Evolutionary conservation across 2,113 vertebrate species (phyloP), one percentile per base, ranked within the genome.

Genomic region (Spea multiplicata): DNA sequence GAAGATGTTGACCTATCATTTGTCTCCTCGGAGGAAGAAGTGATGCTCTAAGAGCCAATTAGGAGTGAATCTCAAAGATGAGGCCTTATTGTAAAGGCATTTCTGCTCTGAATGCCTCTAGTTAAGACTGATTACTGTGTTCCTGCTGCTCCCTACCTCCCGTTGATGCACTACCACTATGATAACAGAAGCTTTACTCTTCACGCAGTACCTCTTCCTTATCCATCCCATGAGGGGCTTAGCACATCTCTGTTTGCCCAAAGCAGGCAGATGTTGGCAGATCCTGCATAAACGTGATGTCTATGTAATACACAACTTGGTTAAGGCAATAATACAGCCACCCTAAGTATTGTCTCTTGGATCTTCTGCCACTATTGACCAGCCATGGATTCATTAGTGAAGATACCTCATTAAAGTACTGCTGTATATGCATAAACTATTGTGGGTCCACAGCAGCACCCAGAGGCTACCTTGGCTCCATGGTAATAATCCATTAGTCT

Each of bases 1-100:
- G 87, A 88, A 86, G 84, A 89, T 85, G 86, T 90, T 90, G 92
- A 91, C 91, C 89, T 78, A 67, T 88, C 75, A 81, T 87, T 89
- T 88, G 78, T 53, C 5, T 76, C 85, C 85, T 84, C 71, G 78
- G 85, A 84, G 82, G 82, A 85, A 79, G 76, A 73, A 75, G 84
- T 75, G 85, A 79, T 86, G 84, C 85, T 80, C 84, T 85, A 75
- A 84, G 85, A 53, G 64, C 86, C 89, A 88, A 86, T 89, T 88
- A 87, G 73, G 83, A 82, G 30, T 80, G 69, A 46, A 82, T 83
- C 76, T 86, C 83, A 85, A 84, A 85, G 84, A 87, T 83, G 71
- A 87, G 85, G 71, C 73, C 83, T 75, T 5, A 52, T 61, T 86
- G 0, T 66, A 71, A 78, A 87, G 81, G 87, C 84, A 80, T 84